A percentile compares a stretch with the other conserved stretches of the same genome.
These are phyloP conservation scores for Furnarius figulus DNA, from an alignment of 2,113 vertebrate genomes.

Conservation along the genomic window DNA sequence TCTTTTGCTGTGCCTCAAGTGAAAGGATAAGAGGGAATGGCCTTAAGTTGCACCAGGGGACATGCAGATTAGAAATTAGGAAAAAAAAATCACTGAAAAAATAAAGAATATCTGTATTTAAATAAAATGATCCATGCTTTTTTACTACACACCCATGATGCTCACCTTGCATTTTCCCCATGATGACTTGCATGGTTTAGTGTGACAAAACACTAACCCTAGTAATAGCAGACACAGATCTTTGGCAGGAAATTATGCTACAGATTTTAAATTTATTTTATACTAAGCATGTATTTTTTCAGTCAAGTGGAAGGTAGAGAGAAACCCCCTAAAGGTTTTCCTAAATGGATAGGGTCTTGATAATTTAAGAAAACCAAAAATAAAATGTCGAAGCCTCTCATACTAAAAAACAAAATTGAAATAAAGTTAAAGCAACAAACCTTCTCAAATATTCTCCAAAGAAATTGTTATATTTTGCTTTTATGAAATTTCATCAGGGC, in stretches of 20 bases:
- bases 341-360: background rate
- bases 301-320: background rate
- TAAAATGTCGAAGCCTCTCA: background rate
- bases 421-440: background rate
- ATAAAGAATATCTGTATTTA: background rate
- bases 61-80: background rate
- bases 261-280: background rate
- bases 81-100: background rate
- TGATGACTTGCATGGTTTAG: background rate
- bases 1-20: background rate
- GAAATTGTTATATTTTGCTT: background rate
- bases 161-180: background rate
- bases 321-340: background rate
- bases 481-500: background rate
- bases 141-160: background rate
- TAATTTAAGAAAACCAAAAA: background rate
- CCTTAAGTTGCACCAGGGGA: background rate
- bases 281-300: background rate
- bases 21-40: background rate
- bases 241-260: background rate
- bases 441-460: background rate
- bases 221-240: background rate
- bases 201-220: background rate
- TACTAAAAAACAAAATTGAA: background rate
- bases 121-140: background rate